Percentiles rank a stretch among this genome's conserved stretches.
These are phyloP conservation scores for Polypedilum vanderplanki DNA, from an alignment of 1,140 invertebrate genomes.

Conservation along the genomic window DNA sequence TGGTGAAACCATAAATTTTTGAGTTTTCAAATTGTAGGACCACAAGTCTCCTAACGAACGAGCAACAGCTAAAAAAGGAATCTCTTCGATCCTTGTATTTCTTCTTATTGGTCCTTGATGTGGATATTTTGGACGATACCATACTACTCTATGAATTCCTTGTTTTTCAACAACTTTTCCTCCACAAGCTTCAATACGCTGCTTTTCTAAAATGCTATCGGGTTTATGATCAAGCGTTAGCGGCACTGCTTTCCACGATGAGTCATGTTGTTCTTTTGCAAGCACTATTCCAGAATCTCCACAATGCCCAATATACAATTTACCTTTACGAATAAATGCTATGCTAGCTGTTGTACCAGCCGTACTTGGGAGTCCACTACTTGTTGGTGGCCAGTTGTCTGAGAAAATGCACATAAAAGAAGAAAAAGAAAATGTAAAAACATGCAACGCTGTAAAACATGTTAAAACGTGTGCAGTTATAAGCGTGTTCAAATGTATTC, in stretches of 20 bases:
- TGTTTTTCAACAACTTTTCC: constrained; percentile 85
- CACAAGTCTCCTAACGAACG: constrained; percentile 92
- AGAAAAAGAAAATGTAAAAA: constrained; percentile 7
- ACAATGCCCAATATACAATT: constrained; percentile 95
- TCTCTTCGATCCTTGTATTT: constrained; percentile 84
- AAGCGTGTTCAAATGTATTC: constrained; percentile 4
- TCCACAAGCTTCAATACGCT: constrained; percentile 77
- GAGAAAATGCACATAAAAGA: constrained; percentile 29
- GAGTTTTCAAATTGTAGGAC: constrained; percentile 86
- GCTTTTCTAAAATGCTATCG: constrained; percentile 77
- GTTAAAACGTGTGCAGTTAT: constrained; percentile 4
- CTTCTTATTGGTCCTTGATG: constrained; percentile 69
- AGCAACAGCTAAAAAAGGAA: constrained; percentile 93
- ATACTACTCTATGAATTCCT: constrained; percentile 91
- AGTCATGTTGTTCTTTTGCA: constrained; percentile 61
- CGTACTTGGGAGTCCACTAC: constrained; percentile 87
- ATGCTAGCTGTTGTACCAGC: constrained; percentile 94
- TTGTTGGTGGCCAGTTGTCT: constrained; percentile 93
- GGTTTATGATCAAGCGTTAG: constrained; percentile 93
- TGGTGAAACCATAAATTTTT: constrained; percentile 94
- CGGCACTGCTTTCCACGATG: constrained; percentile 68
- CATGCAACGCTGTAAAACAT: background rate
- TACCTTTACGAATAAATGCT: constrained; percentile 87
- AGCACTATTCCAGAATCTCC: constrained; percentile 93
- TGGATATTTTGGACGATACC: constrained; percentile 69